phyloP scores from a whole-genome alignment of 2,888 invertebrate genomes.

The Epiperipatus broadwayi region DNA sequence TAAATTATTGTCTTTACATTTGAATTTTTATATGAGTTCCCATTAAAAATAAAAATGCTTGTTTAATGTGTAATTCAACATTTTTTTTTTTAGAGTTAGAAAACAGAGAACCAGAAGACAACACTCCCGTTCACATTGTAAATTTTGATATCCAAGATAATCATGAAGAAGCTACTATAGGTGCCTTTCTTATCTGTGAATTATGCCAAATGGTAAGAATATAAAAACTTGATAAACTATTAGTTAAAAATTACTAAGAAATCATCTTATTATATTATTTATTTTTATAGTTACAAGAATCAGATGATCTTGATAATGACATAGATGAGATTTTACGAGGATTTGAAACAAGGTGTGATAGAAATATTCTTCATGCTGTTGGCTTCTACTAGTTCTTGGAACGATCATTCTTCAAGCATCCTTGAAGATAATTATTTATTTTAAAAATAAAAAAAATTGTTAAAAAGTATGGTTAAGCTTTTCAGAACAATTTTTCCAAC shows the following conservation, averaged over 20 bases:
- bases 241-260: background rate
- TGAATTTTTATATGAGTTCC: too few relatives aligned
- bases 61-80: too few relatives aligned
- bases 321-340: slow-evolving; percentile 87
- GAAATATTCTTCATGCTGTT: slow-evolving; percentile 77
- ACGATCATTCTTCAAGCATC: too few relatives aligned
- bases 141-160: slow-evolving; percentile 99
- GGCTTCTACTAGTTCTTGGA: slow-evolving; percentile 93
- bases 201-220: slow-evolving; percentile 62
- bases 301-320: slow-evolving; percentile 86
- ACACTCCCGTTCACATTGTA: slow-evolving; percentile 81
- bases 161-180: slow-evolving; percentile 96
- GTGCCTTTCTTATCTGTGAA: slow-evolving; percentile 92
- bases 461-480: too few relatives aligned
- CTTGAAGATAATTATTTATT: too few relatives aligned
- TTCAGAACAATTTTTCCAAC: too few relatives aligned
- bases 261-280: slow-evolving; percentile 12
- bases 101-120: slow-evolving; percentile 50
- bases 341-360: slow-evolving; percentile 59
- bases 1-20: too few relatives aligned
- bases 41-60: too few relatives aligned
- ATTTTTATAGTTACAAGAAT: slow-evolving; percentile 51
- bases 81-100: slow-evolving; percentile 37
- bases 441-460: too few relatives aligned
- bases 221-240: background rate